phyloP scores from a whole-genome alignment of 2,113 vertebrate species.

The Porphyrio hochstetteri region DNA sequence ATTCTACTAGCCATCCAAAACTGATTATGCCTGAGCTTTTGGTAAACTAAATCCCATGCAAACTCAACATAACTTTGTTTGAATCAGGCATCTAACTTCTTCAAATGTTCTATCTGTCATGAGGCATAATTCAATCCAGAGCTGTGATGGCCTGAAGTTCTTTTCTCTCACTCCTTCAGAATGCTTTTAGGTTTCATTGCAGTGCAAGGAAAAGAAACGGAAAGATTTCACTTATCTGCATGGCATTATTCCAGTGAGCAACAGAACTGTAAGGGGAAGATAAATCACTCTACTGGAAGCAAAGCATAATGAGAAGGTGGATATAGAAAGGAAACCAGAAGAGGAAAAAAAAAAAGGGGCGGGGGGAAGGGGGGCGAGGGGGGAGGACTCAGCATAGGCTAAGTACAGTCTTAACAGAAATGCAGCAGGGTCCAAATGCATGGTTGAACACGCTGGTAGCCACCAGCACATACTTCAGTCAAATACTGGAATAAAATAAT shows the following conservation, averaged over 20 bases:
- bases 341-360: neutral
- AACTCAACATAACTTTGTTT: neutral
- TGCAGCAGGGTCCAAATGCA: neutral
- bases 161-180: neutral
- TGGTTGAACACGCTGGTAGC: neutral
- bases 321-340: neutral
- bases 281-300: neutral
- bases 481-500: neutral
- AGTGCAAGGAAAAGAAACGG: neutral
- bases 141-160: neutral
- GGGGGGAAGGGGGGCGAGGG: too few relatives aligned
- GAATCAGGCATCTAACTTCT: neutral
- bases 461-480: neutral
- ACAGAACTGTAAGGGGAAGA: neutral
- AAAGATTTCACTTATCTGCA: neutral
- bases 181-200: neutral
- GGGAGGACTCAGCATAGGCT: neutral
- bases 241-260: neutral
- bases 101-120: neutral
- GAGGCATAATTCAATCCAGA: neutral
- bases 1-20: neutral
- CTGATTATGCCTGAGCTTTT: neutral
- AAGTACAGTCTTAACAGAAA: neutral
- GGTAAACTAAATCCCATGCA: neutral
- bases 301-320: neutral